Evolutionary conservation across 2,113 vertebrate genomes (phyloP), one percentile per base, ranked within the genome.

Genomic region (Dicrurus megarhynchus): DNA sequence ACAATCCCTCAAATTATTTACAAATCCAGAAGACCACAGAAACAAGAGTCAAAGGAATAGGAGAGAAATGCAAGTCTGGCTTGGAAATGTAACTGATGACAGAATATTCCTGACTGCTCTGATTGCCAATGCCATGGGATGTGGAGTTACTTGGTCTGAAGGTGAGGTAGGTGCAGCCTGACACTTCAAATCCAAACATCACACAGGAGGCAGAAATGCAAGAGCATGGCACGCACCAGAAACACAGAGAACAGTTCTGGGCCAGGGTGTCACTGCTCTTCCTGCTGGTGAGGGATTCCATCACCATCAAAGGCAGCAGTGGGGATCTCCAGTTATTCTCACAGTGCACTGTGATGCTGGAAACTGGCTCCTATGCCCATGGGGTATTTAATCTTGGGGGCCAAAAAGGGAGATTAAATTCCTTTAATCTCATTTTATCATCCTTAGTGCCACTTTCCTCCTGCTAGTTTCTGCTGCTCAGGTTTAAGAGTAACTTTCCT

Each of bases 81-180:
- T 90, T 37, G 67, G 83, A 46, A 7, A n/a, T 2, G 7, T 14
- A n/a, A 18, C 33, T 5, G 12, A 30, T 2, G 33, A 35, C 35
- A 65, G 56, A 92, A 71, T 9, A 37, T 44, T 90, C 23, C 49
- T 18, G 49, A 24, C 11, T 18, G 26, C 20, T 32, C 26, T 11
- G 32, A 44, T 1, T 53, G 59, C 18, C 4, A 1, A 0, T 7
- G 53, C 59, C 59, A 64, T 0, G 0, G 5, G 50, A 56, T 3
- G 46, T 1, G 15, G 37, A 39, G 52, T 47, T 65, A 35, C 11
- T 44, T 6, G 13, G 1, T 33, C 27, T 53, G 84, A 53, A 85
- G 47, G 56, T 3, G 33, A 78, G 41, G 39, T 3, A 63, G 52
- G 33, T 39, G 60, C 21, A 33, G 35, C 9, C 27, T 37, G 44